These are phyloP conservation scores for Dioctria linearis DNA, from an alignment of 2,888 invertebrate species.

Conservation along the genomic window DNA sequence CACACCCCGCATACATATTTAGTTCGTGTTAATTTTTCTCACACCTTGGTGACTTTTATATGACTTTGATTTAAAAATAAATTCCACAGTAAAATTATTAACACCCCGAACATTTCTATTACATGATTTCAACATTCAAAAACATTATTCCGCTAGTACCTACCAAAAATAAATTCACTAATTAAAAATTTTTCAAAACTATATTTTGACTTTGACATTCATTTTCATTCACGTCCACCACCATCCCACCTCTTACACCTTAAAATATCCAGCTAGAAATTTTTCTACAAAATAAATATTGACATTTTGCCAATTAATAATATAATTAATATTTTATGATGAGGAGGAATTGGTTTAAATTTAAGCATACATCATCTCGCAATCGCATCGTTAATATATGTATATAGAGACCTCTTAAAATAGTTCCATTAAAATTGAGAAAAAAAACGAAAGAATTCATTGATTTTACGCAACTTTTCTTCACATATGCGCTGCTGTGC, in stretches of 20 bases:
- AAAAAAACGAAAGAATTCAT: conserved; percentile 16
- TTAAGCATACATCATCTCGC: neutral
- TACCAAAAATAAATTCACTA: conserved; percentile 5
- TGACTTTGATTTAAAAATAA: neutral
- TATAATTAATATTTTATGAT: neutral
- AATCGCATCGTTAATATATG: neutral
- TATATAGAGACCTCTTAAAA: conserved; percentile 12
- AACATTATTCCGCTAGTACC: neutral
- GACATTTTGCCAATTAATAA: conserved; percentile 36
- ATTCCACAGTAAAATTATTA: neutral
- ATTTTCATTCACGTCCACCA: neutral
- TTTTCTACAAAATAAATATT: conserved; percentile 24
- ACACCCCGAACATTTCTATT: neutral
- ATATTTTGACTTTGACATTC: conserved; percentile 41
- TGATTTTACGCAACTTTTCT: neutral
- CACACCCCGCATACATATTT: no score
- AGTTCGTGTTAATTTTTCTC: no score
- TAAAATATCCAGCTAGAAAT: conserved; percentile 20
- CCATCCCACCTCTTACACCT: neutral
- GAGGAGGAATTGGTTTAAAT: neutral
- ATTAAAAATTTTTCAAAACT: neutral
- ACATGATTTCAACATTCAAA: neutral
- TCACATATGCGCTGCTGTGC: neutral
- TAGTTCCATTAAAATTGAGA: neutral
- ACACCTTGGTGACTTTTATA: no score